Conservation (phyloP, 1,140 invertebrate species). For the Nasonia vitripennis region DNA sequence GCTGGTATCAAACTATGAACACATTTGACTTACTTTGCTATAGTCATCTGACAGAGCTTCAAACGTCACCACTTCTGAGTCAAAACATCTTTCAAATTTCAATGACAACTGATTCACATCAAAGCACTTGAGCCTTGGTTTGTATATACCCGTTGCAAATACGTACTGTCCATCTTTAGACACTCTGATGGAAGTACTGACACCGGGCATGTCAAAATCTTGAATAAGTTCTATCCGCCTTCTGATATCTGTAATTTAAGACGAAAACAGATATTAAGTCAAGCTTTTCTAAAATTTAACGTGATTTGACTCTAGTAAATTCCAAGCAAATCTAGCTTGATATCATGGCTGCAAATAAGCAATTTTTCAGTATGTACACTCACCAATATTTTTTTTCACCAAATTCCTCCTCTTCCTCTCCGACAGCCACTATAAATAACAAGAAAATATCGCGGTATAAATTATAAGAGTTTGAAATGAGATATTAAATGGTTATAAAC, state of each 20-base stretch:
- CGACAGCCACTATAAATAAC: conserved; percentile 88
- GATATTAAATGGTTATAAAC: conserved; percentile 42
- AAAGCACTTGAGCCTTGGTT: conserved; percentile 96
- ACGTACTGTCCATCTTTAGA: conserved; percentile 96
- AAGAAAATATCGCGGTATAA: conserved; percentile 33
- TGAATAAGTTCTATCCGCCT: conserved; percentile 97
- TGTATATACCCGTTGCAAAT: conserved; percentile 95
- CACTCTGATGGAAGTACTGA: conserved; percentile 89
- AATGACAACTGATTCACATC: conserved; percentile 97
- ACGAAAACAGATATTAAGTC: conserved; percentile 37
- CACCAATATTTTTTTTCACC: conserved; percentile 91
- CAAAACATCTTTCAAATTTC: conserved; percentile 99
- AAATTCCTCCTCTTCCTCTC: conserved; percentile 91
- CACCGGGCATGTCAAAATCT: conserved; percentile 98
- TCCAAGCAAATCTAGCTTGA: neutral
- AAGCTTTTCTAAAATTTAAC: neutral
- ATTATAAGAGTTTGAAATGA: conserved; percentile 43
- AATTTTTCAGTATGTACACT: conserved; percentile 57
- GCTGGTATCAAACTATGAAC: conserved; percentile 29
- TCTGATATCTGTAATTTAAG: conserved; percentile 80
- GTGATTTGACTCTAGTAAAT: conserved; percentile 15
- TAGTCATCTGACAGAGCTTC: conserved; percentile 93
- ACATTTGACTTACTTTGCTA: conserved; percentile 80
- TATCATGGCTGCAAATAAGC: neutral
- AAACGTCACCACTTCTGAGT: conserved; percentile 94